phyloP scores from a whole-genome alignment of 1,140 invertebrate species.

The Planococcus citri region DNA sequence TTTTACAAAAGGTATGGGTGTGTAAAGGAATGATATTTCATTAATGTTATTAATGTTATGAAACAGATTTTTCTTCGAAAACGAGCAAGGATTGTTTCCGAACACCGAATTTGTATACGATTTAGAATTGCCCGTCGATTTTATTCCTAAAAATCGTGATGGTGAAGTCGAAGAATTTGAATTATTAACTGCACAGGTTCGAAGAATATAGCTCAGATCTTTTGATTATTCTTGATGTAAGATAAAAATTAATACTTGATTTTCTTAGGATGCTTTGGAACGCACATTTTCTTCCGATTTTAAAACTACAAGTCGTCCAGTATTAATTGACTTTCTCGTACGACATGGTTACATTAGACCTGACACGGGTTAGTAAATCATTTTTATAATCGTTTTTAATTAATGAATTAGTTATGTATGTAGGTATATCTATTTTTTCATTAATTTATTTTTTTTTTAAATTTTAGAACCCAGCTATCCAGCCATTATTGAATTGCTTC shows the following conservation, averaged over 20 bases:
- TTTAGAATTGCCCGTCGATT: constrained; percentile 76
- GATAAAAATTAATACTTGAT: constrained; percentile 18
- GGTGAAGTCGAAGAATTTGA: constrained; percentile 87
- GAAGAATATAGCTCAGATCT: constrained; percentile 29
- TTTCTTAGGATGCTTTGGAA: constrained; percentile 44
- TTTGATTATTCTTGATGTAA: constrained; percentile 14
- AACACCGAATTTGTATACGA: constrained; percentile 94
- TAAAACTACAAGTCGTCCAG: constrained; percentile 83
- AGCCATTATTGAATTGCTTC: constrained; percentile 70
- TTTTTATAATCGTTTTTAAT: too few relatives aligned
- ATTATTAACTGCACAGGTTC: constrained; percentile 63
- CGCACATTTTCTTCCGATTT: constrained; percentile 68
- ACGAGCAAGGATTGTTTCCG: constrained; percentile 79
- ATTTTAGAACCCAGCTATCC: constrained; percentile 66
- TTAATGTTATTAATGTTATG: constrained; percentile 32
- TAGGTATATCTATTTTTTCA: constrained; percentile 1
- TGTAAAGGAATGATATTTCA: background rate
- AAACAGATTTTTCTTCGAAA: constrained; percentile 85
- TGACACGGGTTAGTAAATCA: constrained; percentile 67
- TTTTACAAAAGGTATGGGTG: too few relatives aligned
- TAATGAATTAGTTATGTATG: background rate
- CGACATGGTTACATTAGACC: constrained; percentile 76
- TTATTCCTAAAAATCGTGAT: constrained; percentile 77
- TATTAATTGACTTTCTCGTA: constrained; percentile 81
- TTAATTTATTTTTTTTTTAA: constrained; percentile 17